Base-by-base conservation (phyloP, 2,113 vertebrate species). In the Leucopsar rothschildi region DNA sequence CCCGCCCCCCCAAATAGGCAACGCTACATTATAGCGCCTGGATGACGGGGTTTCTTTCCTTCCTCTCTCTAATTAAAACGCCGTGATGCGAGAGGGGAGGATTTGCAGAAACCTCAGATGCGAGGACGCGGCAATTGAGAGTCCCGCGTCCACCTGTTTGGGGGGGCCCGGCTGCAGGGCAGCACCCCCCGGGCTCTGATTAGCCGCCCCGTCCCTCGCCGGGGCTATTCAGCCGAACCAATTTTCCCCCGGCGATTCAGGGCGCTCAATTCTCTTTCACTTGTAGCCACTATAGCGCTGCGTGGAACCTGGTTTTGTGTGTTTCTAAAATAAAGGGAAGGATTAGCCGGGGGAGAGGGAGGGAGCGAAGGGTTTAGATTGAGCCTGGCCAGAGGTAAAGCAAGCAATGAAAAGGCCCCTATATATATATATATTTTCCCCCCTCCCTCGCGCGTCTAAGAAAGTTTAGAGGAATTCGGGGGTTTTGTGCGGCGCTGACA, bases 271-370 rank as follows among this genome's bases (percentile, higher is more conserved):
- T 98, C 97, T 98, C 98, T 98, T 99, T 99, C 98, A 98, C 98
- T 98, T 98, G 98, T 98, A 97, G 97, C 98, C 97, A 98, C 99
- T 99, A 99, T 98, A 99, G 99, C 99, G 96, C 99, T 97, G 99
- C 99, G 98, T 99, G 99, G 98, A 99, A 99, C 98, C 98, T 98
- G 98, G 98, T 99, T 99, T 99, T 99, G 98, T 99, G 97, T 98
- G 98, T 98, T 98, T 98, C 98, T 98, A 97, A 98, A 99, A 98
- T 98, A 98, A 99, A 98, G 97, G 97, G 98, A 97, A 97, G 99
- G 99, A 99, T 99, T 99, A 99, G 98, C 98, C 96, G 97, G 97
- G 94, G 97, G 96, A 97, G 91, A 50, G 47, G 31, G 40, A 95
- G 96, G 87, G 85, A 96, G 97, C 97, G 97, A 97, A 98, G 98